Percentiles rank a stretch among this genome's conserved stretches.
These are phyloP conservation scores for Megaceryle maxima DNA, from an alignment of 2,113 vertebrate genomes.

Conservation along the genomic window DNA sequence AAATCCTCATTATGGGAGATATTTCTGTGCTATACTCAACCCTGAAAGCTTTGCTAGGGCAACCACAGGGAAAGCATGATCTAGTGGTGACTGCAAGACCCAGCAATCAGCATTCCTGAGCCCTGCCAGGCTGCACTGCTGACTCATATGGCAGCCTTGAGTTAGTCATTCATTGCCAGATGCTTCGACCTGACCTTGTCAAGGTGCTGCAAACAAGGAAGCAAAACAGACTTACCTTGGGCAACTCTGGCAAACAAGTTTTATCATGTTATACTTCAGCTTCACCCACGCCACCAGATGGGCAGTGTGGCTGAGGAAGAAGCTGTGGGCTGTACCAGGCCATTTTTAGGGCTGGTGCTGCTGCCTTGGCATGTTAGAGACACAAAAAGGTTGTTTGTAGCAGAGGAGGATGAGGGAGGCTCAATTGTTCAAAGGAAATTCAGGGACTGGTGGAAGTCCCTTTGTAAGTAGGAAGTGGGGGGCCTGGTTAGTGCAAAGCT, in stretches of 20 bases:
- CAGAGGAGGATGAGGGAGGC: background rate
- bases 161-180: conserved; percentile 41
- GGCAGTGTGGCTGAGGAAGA: background rate
- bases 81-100: background rate
- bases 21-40: background rate
- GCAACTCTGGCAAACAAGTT: conserved; percentile 29
- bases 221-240: conserved; percentile 35
- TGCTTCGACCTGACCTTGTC: conserved; percentile 55
- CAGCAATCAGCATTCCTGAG: conserved; percentile 37
- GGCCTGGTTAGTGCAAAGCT: background rate
- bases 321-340: background rate
- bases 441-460: background rate
- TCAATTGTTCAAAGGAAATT: background rate
- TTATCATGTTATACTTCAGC: background rate
- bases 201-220: conserved; percentile 33
- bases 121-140: conserved; percentile 7
- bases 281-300: background rate
- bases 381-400: background rate
- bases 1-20: background rate
- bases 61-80: background rate
- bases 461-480: background rate
- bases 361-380: fast-evolving
- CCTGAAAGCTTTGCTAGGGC: background rate
- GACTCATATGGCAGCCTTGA: conserved; percentile 42
- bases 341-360: background rate